These are phyloP conservation scores for Conus betulinus DNA, from an alignment of 1,140 invertebrate species.

Conservation along the genomic window DNA sequence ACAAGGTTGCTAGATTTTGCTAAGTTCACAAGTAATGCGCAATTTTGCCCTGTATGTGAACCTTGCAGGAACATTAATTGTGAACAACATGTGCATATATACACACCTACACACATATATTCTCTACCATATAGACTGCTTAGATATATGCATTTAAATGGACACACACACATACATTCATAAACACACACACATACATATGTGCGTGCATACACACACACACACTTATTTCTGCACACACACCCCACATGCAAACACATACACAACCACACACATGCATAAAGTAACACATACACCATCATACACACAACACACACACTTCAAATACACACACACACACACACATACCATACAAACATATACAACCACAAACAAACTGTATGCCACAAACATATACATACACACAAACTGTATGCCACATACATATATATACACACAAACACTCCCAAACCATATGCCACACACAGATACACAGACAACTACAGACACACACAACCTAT, in stretches of 20 bases:
- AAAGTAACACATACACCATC: not conserved
- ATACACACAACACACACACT: not conserved
- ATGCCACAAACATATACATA: not conserved
- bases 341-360: not conserved
- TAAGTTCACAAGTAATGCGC: too few relatives aligned
- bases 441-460: not conserved
- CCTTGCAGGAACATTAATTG: too few relatives aligned
- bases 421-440: not conserved
- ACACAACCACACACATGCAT: not conserved
- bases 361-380: not conserved
- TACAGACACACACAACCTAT: not conserved
- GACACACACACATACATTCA: not conserved
- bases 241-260: not conserved
- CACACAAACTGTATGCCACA: not conserved
- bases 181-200: not conserved
- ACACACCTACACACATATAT: too few relatives aligned
- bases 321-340: not conserved
- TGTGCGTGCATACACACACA: not conserved
- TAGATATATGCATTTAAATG: too few relatives aligned
- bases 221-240: not conserved
- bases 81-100: not conserved
- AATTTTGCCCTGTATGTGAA: too few relatives aligned
- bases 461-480: not conserved
- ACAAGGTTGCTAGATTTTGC: too few relatives aligned
- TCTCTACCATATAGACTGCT: not conserved